Evolutionary conservation across 2,888 invertebrate species (phyloP).

Genomic region (Ormyrus thymus): DNA sequence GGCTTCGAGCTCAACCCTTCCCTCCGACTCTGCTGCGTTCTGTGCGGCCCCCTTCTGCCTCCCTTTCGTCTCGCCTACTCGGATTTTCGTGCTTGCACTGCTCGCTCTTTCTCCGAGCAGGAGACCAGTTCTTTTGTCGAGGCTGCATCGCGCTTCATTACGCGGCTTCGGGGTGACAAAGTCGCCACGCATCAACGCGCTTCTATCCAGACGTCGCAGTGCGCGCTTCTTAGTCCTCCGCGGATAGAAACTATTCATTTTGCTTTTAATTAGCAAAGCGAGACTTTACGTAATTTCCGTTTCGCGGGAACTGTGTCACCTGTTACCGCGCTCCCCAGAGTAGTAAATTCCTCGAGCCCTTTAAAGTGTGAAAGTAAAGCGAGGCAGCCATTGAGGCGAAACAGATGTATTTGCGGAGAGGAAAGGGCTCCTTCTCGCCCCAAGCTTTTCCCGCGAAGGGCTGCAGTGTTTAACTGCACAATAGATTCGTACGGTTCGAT

Average conservation of each 20-base stretch:
- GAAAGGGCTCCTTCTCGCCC: conserved; percentile 20
- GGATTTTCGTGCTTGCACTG: conserved; percentile 7
- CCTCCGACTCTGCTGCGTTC: conserved; percentile 52
- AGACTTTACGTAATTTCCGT: neutral
- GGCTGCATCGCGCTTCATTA: conserved; percentile 71
- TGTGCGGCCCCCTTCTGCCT: conserved; percentile 45
- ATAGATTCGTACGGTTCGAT: conserved; percentile 50
- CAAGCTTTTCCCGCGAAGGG: conserved; percentile 3
- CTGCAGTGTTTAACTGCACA: conserved; percentile 37
- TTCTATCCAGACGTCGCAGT: neutral
- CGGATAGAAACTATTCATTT: neutral
- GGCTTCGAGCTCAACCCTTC: conserved; percentile 72
- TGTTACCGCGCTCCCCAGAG: neutral
- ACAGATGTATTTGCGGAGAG: conserved; percentile 31
- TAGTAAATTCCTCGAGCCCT: conserved; percentile 39
- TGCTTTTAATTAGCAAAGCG: neutral
- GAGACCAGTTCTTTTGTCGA: conserved; percentile 52
- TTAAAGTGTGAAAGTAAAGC: conserved; percentile 32
- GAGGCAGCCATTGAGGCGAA: conserved; percentile 20
- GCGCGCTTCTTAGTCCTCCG: conserved; percentile 3
- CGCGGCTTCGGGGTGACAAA: conserved; percentile 54
- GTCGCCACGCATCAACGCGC: neutral
- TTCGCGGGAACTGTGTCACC: neutral
- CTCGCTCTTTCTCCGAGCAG: too few species aligned
- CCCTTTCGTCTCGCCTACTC: conserved; percentile 14